Evolutionary conservation across 2,888 invertebrate species (phyloP).

Genomic region (Apomyelois bistriatella): DNA sequence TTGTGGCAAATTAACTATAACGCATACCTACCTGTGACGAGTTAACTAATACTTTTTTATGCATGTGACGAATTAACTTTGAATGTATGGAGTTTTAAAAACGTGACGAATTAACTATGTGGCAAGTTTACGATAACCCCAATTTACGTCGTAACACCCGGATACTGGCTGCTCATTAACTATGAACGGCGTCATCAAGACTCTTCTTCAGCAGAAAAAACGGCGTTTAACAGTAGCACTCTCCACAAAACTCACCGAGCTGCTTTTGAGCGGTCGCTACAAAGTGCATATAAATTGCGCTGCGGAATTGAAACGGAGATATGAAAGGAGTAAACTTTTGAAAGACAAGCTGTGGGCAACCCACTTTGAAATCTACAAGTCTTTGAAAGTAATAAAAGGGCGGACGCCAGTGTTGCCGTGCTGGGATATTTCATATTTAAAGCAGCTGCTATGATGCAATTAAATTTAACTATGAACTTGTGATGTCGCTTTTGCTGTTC

Average conservation of each 20-base stretch:
- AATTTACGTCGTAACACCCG: slow-evolving; percentile 66
- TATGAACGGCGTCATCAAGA: slow-evolving; percentile 78
- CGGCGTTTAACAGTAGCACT: slow-evolving; percentile 68
- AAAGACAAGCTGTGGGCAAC: slow-evolving; percentile 59
- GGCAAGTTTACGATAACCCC: too few relatives aligned
- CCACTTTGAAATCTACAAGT: slow-evolving; percentile 49
- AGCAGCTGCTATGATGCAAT: neutral
- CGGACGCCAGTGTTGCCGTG: slow-evolving; percentile 17
- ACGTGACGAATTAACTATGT: too few relatives aligned
- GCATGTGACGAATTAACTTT: too few relatives aligned
- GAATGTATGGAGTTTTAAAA: too few relatives aligned
- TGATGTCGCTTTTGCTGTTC: neutral
- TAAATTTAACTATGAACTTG: neutral
- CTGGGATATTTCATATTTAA: neutral
- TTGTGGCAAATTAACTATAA: too few relatives aligned
- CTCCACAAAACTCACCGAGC: slow-evolving; percentile 55
- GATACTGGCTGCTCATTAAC: slow-evolving; percentile 77
- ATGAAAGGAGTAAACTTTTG: slow-evolving; percentile 66
- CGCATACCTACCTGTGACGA: too few relatives aligned
- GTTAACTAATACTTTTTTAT: too few relatives aligned
- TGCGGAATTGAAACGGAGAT: slow-evolving; percentile 69
- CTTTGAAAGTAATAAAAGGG: slow-evolving; percentile 38
- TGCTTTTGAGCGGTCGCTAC: slow-evolving; percentile 66
- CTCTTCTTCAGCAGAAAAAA: slow-evolving; percentile 73
- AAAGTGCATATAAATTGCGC: slow-evolving; percentile 79